Base-by-base conservation (phyloP, 2,888 invertebrate genomes). In the Crematogaster levior region DNA sequence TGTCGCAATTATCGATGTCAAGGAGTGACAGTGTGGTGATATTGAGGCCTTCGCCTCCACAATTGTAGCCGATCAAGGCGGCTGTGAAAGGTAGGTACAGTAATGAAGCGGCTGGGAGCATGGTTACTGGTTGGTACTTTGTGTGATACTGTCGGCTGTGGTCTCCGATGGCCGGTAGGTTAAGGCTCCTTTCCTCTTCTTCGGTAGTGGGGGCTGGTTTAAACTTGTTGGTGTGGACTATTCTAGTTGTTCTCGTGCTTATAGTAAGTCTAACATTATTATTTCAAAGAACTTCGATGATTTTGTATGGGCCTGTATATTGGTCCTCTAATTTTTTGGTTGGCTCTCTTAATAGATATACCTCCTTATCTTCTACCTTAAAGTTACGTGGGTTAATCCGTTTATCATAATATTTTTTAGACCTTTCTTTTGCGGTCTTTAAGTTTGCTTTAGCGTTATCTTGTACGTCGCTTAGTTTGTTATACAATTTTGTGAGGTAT, bases 331-430 rank as follows among this genome's bases (percentile, higher is more conserved):
- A 1, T 7, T 58, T 58, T 24, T 10, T 0, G 0, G 2, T 1
- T 0, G 30, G 58, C 3, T 58, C 30, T 18, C 9, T 58, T 15
- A 58, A 6, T 1, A 58, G 1, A 7, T 43, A 15, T 15, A 24
- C 24, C 0, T 0, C 0, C 0, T 63, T n/a, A n/a, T n/a, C 7
- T 0, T 6, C 7, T 43, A 6, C 0, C 10, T 24, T 53, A 53
- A 53, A 24, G 1, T 24, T 53, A 53, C 9, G 3, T 0, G 9
- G 10, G 2, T 27, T 56, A 15, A 56, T 0, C 6, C 12, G 27
- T 1, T 15, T 24, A 6, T 56, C 56, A 2, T 56, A 56, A 5
- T 27, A 27, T 0, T 0, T 0, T 7, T 56, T 56, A 0, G 56
- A 24, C 1, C 15, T 10, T 1, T 4, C 15, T 27, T 56, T 27